Percentiles rank a stretch among this genome's conserved stretches.
These are phyloP conservation scores for Callyntrura sp. DNA, from an alignment of 2,888 invertebrate species.

Conservation along the genomic window DNA sequence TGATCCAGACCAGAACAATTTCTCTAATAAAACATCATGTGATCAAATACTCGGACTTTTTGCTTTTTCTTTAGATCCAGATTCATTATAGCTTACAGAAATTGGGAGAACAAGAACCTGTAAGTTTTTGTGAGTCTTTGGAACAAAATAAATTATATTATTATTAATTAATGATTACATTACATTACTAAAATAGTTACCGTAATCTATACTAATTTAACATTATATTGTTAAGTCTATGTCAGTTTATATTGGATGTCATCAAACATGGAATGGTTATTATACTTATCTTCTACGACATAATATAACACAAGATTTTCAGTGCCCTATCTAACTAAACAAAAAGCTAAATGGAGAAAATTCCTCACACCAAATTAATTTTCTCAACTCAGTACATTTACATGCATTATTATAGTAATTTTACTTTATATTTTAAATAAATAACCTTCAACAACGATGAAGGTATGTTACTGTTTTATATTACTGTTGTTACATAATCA, in stretches of 20 bases:
- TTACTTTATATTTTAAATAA: not conserved
- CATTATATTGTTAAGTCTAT: constrained; percentile 50
- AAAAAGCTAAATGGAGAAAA: constrained; percentile 20
- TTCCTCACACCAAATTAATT: not conserved
- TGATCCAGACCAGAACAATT: not conserved
- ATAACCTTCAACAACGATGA: constrained; percentile 1
- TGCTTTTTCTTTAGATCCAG: constrained; percentile 13
- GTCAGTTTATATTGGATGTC: constrained; percentile 68
- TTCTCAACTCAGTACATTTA: not conserved
- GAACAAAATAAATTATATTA: constrained; percentile 59
- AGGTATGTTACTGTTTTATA: not conserved
- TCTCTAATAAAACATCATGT: not conserved
- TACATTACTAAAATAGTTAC: constrained; percentile 54
- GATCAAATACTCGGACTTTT: not conserved
- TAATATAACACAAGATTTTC: constrained; percentile 39
- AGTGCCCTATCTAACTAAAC: constrained; percentile 12
- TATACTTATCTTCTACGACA: constrained; percentile 42
- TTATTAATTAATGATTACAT: constrained; percentile 12
- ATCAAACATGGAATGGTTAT: constrained; percentile 76
- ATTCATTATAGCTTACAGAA: constrained; percentile 20
- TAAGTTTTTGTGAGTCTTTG: constrained; percentile 74
- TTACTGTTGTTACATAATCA: constrained; percentile 36
- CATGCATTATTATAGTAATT: not conserved
- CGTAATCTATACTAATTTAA: constrained; percentile 32
- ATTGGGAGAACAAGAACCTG: constrained; percentile 59